These are phyloP conservation scores for Halocaridina rubra DNA, from an alignment of 2,888 invertebrate species.

Conservation along the genomic window DNA sequence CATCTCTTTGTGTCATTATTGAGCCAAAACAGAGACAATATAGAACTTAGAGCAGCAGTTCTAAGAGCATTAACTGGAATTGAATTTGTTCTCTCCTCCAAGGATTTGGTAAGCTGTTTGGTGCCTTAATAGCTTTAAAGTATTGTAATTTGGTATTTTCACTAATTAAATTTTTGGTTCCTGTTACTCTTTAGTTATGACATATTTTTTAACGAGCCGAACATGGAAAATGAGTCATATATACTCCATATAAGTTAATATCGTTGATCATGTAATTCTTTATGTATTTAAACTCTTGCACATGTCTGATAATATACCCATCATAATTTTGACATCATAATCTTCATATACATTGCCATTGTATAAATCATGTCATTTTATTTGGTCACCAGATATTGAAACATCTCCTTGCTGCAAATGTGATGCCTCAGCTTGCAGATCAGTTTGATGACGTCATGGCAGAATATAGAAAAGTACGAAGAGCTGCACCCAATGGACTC, in stretches of 20 bases:
- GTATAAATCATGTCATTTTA: too few species aligned
- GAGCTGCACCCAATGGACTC: neutral
- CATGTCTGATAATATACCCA: neutral
- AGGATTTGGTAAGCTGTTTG: slow-evolving; percentile 16
- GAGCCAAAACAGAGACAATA: neutral
- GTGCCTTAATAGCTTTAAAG: neutral
- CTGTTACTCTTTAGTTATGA: too few species aligned
- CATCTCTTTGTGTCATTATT: slow-evolving; percentile 27
- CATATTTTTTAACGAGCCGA: too few species aligned
- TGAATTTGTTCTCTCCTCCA: slow-evolving; percentile 24
- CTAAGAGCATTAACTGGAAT: slow-evolving; percentile 32
- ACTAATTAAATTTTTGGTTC: too few species aligned
- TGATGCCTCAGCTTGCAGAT: slow-evolving; percentile 33
- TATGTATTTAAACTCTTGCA: too few species aligned
- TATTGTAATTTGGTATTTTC: neutral
- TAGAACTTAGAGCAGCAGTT: slow-evolving; percentile 25
- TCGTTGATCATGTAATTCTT: too few species aligned
- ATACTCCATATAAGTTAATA: too few species aligned
- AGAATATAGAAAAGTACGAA: slow-evolving; percentile 11
- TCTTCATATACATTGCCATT: too few species aligned
- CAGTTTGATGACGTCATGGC: slow-evolving; percentile 50
- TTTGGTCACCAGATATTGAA: slow-evolving; percentile 27
- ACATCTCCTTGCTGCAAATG: slow-evolving; percentile 28
- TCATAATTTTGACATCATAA: too few species aligned
- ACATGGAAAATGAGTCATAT: too few species aligned